Evolutionary conservation across 2,113 vertebrate genomes (phyloP), one percentile per base, ranked within the genome.

Genomic region (Gila orcuttii): DNA sequence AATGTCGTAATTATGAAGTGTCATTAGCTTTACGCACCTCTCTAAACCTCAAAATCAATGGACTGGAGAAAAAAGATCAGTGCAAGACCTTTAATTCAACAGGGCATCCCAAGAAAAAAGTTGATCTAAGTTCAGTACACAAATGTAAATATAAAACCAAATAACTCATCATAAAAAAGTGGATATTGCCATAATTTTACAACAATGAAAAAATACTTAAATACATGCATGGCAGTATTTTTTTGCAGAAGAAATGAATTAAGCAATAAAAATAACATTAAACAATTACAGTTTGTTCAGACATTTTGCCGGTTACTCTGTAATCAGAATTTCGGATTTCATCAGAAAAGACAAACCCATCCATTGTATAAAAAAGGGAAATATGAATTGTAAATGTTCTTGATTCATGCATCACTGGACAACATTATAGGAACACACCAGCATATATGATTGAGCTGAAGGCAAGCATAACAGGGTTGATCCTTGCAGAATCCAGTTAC

Each of bases 401-500:
- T 90, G 92, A 83, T 87, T 92, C 94, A 95, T 90, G 94, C 92
- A 89, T 92, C 91, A 92, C 87, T 92, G 90, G 88, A 90, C 87
- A 89, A 91, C 21, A 66, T 92, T 84, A 92, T 88, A 91, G 87
- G 60, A 91, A 83, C 85, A 93, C 87, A 91, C 85, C 84, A 86
- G 85, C 42, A 77, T 92, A 93, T 88, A 92, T 86, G 85, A 91
- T 66, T 74, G 91, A 90, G 91, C 86, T 91, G 84, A 71, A 90
- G 55, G 68, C 64, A 6, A 62, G 86, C 74, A 45, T 31, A 50
- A 83, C 80, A 93, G 85, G 88, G 81, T 87, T 52, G 88, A 83
- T 66, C 78, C 90, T 80, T 88, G 90, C 88, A 42, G 60, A 83
- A 86, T 83, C 88, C 86, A 89, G 88, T 83, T 79, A 85, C 85